A percentile compares a stretch with the other conserved stretches of the same genome.
These are phyloP conservation scores for Phoenicopterus ruber DNA, from an alignment of 2,113 vertebrate genomes.

Conservation along the genomic window DNA sequence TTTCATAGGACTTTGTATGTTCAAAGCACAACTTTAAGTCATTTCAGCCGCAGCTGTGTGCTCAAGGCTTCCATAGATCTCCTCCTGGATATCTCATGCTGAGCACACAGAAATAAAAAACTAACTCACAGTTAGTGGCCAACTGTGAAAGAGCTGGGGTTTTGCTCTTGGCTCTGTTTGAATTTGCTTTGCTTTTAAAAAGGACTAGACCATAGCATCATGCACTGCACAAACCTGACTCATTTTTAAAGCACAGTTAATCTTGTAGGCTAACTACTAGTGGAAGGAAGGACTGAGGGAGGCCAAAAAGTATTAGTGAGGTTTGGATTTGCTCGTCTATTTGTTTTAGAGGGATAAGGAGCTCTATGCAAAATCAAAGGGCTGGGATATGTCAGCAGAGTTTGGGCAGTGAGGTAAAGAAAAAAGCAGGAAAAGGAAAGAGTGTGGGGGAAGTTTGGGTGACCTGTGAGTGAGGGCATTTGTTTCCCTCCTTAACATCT, in stretches of 20 bases:
- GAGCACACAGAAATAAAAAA: slow-evolving; percentile 9
- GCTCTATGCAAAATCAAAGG: neutral
- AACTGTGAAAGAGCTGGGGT: neutral
- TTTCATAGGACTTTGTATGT: neutral
- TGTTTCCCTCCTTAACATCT: neutral
- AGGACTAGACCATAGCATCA: neutral
- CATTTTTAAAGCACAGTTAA: neutral
- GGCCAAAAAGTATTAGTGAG: neutral
- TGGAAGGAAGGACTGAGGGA: neutral
- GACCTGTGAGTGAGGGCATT: neutral
- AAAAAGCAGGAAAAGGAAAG: neutral
- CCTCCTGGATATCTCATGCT: neutral
- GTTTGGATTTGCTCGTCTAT: neutral
- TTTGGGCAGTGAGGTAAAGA: neutral
- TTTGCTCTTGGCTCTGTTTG: neutral
- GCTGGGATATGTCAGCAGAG: neutral
- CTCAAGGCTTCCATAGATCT: neutral
- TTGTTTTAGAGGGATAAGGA: neutral
- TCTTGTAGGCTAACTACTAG: neutral
- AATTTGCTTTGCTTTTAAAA: slow-evolving; percentile 8
- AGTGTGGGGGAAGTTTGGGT: neutral
- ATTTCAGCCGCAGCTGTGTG: neutral
- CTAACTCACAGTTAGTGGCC: neutral
- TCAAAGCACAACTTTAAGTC: neutral
- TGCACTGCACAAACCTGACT: neutral